Evolutionary conservation across 64 coral and sea anemone species (phyloP).

Genomic region (Porites australiensis): DNA sequence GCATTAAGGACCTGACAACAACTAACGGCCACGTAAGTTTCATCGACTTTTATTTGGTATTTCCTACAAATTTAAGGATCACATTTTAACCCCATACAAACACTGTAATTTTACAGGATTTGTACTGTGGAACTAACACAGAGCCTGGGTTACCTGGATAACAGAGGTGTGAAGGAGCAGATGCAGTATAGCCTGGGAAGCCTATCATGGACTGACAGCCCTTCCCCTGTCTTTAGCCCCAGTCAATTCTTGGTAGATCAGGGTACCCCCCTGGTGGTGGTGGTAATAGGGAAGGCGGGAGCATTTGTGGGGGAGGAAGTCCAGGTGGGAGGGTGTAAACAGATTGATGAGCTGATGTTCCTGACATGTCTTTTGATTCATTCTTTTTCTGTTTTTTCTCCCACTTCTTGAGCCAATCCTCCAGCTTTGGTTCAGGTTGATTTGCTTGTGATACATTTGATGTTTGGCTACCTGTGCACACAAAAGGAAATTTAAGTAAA

Average conservation of each 20-base stretch:
- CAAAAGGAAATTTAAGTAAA: background rate
- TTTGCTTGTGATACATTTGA: background rate
- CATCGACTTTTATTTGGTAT: too few relatives aligned
- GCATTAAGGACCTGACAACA: too few relatives aligned
- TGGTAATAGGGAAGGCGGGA: constrained; percentile 89
- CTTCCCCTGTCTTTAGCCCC: constrained; percentile 65
- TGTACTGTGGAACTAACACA: too few relatives aligned
- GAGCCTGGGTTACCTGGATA: too few relatives aligned
- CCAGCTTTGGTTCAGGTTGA: constrained; percentile 52
- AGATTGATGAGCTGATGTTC: constrained; percentile 22
- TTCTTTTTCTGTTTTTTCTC: constrained; percentile 74
- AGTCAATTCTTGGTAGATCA: constrained; percentile 69
- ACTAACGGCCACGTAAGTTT: too few relatives aligned
- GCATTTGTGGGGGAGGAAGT: constrained; percentile 70
- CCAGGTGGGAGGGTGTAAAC: constrained; percentile 72
- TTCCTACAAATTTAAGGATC: too few relatives aligned
- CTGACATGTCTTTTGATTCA: constrained; percentile 27
- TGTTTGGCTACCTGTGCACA: background rate
- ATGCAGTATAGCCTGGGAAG: too few relatives aligned
- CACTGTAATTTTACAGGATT: too few relatives aligned
- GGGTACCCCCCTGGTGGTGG: constrained; percentile 82
- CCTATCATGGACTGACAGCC: too few relatives aligned
- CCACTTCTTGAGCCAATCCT: constrained; percentile 89
- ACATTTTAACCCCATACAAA: too few relatives aligned
- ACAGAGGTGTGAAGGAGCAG: too few relatives aligned